phyloP scores from a whole-genome alignment of 2,888 invertebrate species.

The Hedychridium roseum region DNA sequence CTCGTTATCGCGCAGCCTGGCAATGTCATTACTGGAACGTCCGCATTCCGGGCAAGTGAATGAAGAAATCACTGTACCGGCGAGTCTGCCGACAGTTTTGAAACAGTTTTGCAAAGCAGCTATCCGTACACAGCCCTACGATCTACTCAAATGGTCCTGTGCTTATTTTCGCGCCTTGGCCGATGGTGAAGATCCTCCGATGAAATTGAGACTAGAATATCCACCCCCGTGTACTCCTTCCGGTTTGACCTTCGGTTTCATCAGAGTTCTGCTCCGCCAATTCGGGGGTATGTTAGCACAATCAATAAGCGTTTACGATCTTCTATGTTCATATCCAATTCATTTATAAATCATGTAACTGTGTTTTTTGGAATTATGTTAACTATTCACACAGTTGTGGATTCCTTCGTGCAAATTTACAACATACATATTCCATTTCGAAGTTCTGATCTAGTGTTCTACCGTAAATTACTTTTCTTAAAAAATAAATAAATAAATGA shows the following conservation, averaged over 20 bases:
- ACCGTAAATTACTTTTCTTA: too few species aligned
- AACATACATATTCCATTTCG: neutral
- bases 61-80: slow-evolving; percentile 86
- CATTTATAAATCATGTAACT: too few species aligned
- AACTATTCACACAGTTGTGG: too few species aligned
- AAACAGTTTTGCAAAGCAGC: slow-evolving; percentile 92
- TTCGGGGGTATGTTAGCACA: slow-evolving; percentile 64
- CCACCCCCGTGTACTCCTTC: slow-evolving; percentile 75
- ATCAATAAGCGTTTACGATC: slow-evolving; percentile 7
- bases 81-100: slow-evolving; percentile 81
- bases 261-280: slow-evolving; percentile 81
- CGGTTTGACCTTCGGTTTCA: slow-evolving; percentile 81
- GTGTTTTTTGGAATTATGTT: too few species aligned
- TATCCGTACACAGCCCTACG: slow-evolving; percentile 88
- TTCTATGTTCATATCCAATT: too few species aligned
- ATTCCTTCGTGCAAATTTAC: too few species aligned
- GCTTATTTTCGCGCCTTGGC: slow-evolving; percentile 83
- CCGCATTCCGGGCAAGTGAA: slow-evolving; percentile 65
- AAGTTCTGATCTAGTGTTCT: neutral
- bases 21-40: slow-evolving; percentile 68
- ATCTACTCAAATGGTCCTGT: slow-evolving; percentile 84
- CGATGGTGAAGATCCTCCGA: slow-evolving; percentile 80
- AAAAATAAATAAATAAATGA: too few species aligned
- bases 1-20: too few species aligned
- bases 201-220: slow-evolving; percentile 80